Conservation (phyloP, 2,113 vertebrate genomes). For the Sapayoa aenigma region DNA sequence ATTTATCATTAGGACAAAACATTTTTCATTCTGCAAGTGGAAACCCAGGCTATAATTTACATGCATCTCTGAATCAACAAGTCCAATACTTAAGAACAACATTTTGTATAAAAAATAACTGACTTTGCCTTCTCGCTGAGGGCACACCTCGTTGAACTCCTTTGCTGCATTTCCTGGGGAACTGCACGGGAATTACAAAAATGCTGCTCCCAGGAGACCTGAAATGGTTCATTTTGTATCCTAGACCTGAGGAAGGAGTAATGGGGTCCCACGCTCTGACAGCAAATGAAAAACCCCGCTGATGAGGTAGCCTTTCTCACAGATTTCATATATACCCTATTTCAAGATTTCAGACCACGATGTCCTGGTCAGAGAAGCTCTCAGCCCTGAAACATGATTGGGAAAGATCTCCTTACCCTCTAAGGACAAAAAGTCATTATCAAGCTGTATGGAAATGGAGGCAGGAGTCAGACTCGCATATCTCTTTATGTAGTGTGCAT, state of each 20-base stretch:
- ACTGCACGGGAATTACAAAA: conserved; percentile 4
- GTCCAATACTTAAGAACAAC: neutral
- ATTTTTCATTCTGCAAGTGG: neutral
- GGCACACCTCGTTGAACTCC: neutral
- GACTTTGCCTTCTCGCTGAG: neutral
- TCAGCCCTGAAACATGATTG: conserved; percentile 18
- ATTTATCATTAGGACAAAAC: conserved; percentile 49
- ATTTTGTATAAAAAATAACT: neutral
- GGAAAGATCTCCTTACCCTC: conserved; percentile 28
- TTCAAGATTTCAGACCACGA: conserved; percentile 25
- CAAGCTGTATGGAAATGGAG: neutral
- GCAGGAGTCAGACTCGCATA: neutral
- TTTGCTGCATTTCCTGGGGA: neutral
- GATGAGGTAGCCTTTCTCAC: neutral
- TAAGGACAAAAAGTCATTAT: neutral
- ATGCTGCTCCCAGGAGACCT: neutral
- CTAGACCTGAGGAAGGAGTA: neutral
- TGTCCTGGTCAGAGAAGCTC: neutral
- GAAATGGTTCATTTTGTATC: neutral
- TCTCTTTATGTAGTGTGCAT: neutral
- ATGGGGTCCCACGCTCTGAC: neutral
- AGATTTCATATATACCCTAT: neutral
- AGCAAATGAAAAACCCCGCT: neutral
- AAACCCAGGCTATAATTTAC: conserved; percentile 6
- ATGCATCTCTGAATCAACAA: neutral